phyloP scores from a whole-genome alignment of 2,888 invertebrate species.

The Podabrus alpinus region DNA sequence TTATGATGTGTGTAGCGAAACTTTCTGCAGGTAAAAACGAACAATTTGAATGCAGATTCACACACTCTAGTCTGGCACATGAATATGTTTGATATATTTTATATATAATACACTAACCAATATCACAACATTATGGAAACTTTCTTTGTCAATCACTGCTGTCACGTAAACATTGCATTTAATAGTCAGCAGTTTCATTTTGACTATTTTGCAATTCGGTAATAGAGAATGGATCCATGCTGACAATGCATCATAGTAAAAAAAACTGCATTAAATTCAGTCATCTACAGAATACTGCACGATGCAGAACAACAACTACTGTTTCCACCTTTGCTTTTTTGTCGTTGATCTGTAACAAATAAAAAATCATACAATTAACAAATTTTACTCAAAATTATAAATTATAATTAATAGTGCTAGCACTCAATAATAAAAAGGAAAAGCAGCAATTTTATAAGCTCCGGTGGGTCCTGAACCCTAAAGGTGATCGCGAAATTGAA shows the following conservation, averaged over 20 bases:
- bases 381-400: background rate
- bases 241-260: constrained; percentile 33
- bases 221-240: constrained; percentile 20
- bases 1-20: constrained; percentile 41
- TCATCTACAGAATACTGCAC: constrained; percentile 87
- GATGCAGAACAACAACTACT: constrained; percentile 94
- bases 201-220: constrained; percentile 18
- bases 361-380: background rate
- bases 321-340: constrained; percentile 93
- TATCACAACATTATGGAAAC: constrained; percentile 58
- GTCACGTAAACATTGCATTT: constrained; percentile 14
- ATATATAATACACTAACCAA: constrained; percentile 53
- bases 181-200: constrained; percentile 21
- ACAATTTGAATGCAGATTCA: constrained; percentile 40
- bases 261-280: constrained; percentile 6
- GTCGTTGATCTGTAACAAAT: constrained; percentile 84
- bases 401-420: background rate
- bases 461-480: no score
- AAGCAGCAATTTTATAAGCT: no score
- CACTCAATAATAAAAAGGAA: background rate
- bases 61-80: constrained; percentile 55
- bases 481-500: no score
- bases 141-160: constrained; percentile 39
- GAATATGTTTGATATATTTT: constrained; percentile 48
- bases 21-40: constrained; percentile 34